These are phyloP conservation scores for Siniperca knerii DNA, from an alignment of 2,113 vertebrate genomes.

Conservation along the genomic window DNA sequence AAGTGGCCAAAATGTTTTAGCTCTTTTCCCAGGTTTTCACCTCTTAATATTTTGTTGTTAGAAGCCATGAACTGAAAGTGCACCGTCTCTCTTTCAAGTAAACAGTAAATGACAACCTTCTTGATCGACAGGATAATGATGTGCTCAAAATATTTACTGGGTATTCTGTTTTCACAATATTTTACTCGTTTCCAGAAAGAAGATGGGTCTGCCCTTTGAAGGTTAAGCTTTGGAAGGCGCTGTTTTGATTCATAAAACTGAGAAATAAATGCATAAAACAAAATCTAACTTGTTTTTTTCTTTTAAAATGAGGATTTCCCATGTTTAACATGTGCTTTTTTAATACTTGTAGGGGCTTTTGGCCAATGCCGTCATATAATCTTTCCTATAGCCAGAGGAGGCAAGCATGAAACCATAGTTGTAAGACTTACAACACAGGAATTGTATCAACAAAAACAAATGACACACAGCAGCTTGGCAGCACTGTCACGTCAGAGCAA, in stretches of 20 bases:
- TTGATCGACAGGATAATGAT: not conserved
- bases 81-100: not conserved
- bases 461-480: not conserved
- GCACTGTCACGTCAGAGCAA: slow-evolving; percentile 6
- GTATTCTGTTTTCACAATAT: not conserved
- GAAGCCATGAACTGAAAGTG: not conserved
- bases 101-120: not conserved
- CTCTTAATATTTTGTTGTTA: not conserved
- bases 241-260: not conserved
- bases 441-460: slow-evolving; percentile 22
- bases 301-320: not conserved
- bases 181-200: not conserved
- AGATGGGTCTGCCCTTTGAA: not conserved
- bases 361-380: not conserved
- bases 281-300: accelerated
- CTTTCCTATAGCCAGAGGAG: not conserved
- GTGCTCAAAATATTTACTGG: not conserved
- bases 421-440: not conserved
- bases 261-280: not conserved
- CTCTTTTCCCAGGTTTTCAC: not conserved
- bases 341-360: not conserved
- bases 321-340: not conserved
- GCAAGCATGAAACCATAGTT: not conserved
- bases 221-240: not conserved
- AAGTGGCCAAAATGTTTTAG: not conserved